Percentiles rank a stretch among this genome's conserved stretches.
Conservation (phyloP, 2,888 invertebrate genomes). For the Chymomyza fuscimana region DNA sequence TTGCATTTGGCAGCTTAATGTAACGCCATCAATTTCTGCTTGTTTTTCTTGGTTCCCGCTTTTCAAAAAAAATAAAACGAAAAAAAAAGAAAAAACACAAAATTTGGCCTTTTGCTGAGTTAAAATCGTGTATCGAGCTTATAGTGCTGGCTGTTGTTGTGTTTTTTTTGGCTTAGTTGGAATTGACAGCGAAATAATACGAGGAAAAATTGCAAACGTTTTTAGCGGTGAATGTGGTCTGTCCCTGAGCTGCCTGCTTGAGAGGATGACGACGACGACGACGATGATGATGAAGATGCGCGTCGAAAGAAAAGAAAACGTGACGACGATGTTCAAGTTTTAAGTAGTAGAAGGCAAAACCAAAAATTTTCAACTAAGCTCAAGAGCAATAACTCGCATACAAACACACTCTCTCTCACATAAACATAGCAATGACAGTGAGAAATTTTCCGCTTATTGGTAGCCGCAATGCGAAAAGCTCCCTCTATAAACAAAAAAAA, state of each 20-base stretch:
- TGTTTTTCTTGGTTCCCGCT: neutral
- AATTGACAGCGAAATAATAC: conserved; percentile 54
- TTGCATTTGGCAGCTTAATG: conserved; percentile 43
- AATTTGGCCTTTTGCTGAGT: conserved; percentile 36
- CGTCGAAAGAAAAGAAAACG: conserved; percentile 52
- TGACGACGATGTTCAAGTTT: conserved; percentile 30
- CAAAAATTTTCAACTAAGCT: neutral
- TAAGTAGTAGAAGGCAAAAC: neutral
- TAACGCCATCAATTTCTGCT: conserved; percentile 14
- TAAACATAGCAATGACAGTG: conserved; percentile 45
- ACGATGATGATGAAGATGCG: conserved; percentile 62
- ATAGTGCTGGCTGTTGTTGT: conserved; percentile 16
- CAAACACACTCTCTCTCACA: neutral
- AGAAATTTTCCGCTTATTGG: conserved; percentile 43
- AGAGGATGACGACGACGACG: conserved; percentile 10
- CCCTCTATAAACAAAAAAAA: conserved; percentile 25
- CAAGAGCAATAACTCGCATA: neutral
- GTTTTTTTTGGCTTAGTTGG: conserved; percentile 31
- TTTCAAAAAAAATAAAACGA: neutral
- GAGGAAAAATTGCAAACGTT: conserved; percentile 31
- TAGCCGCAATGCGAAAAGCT: conserved; percentile 15
- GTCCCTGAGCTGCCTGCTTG: conserved; percentile 12
- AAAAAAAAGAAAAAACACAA: neutral
- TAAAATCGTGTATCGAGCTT: conserved; percentile 39
- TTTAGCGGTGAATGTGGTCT: conserved; percentile 8